Base-by-base conservation (phyloP, 2,797 vertebrate species). In the Cheirogaleus major region DNA sequence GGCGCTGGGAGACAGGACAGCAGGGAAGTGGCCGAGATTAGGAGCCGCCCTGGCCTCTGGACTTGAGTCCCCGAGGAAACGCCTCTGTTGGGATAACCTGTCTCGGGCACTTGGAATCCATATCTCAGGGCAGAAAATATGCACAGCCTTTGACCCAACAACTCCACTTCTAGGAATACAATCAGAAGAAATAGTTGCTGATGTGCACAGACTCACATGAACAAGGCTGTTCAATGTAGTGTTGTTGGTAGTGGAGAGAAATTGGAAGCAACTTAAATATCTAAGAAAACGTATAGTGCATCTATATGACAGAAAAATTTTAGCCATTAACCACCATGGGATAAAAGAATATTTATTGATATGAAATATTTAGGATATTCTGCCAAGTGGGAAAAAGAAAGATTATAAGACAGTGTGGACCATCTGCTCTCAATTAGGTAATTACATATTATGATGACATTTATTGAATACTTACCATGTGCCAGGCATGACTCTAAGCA, bases 11-110 rank as follows among this genome's bases (percentile, higher is more conserved):
- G 59, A 61, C 15, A 22, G 65, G 63, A 27, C 20, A 25, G 41
- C 14, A 72, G 52, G 75, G 86, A 89, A 67, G 45, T 65, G 55
- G 79, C 84, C 20, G 35, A 75, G 72, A 67, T 41, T 11, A 96
- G 80, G 67, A 92, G 45, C 43, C 0, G 0, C 86, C 86, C 91
- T 20, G 30, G 59, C 73, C 89, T 89, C 93, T 97, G 96, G 86
- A 96, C 96, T 96, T 88, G 43, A 43, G 22, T 75, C 84, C 38
- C 80, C 5, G 17, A 95, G 94, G 80, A 80, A 93, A 96, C 1
- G 18, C 80, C 89, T 94, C 86, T 96, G 52, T 72, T 23, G 45
- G 48, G 73, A 97, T 78, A 78, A 41, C 9, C 80, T 96, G 72
- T 96, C 89, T 96, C 7, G 12, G 63, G 55, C 32, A 55, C 89